These are phyloP conservation scores for Tragelaphus scriptus DNA, from an alignment of 2,113 vertebrate genomes.

Conservation along the genomic window DNA sequence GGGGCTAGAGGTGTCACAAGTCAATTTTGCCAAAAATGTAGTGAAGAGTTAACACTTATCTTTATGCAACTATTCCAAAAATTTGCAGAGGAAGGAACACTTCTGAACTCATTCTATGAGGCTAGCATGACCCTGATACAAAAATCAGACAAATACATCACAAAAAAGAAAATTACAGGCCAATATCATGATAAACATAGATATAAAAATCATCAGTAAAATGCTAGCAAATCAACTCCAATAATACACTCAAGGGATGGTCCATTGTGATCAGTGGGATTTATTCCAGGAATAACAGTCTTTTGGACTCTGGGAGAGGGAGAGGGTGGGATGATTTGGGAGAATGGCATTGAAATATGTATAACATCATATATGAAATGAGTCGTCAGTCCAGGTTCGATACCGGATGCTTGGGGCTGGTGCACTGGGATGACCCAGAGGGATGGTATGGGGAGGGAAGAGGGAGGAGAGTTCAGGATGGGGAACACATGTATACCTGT, in stretches of 20 bases:
- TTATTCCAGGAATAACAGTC: neutral
- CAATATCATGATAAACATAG: neutral
- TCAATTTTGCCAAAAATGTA: neutral
- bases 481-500: too few species aligned
- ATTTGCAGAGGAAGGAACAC: neutral
- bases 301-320: too few species aligned
- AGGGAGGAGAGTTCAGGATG: too few species aligned
- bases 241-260: neutral
- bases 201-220: neutral
- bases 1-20: neutral
- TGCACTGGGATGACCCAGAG: too few species aligned
- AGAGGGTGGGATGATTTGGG: too few species aligned
- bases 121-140: neutral
- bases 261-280: neutral
- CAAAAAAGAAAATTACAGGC: neutral
- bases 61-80: neutral
- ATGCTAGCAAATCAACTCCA: neutral
- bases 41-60: neutral
- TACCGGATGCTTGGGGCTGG: too few species aligned
- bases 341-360: too few species aligned
- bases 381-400: too few species aligned
- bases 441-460: too few species aligned
- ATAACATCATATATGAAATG: too few species aligned
- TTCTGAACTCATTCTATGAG: neutral
- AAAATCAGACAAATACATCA: neutral